Percentiles rank a stretch among this genome's conserved stretches.
These are phyloP conservation scores for Meriones unguiculatus DNA, from an alignment of 2,113 vertebrate genomes.

Conservation along the genomic window DNA sequence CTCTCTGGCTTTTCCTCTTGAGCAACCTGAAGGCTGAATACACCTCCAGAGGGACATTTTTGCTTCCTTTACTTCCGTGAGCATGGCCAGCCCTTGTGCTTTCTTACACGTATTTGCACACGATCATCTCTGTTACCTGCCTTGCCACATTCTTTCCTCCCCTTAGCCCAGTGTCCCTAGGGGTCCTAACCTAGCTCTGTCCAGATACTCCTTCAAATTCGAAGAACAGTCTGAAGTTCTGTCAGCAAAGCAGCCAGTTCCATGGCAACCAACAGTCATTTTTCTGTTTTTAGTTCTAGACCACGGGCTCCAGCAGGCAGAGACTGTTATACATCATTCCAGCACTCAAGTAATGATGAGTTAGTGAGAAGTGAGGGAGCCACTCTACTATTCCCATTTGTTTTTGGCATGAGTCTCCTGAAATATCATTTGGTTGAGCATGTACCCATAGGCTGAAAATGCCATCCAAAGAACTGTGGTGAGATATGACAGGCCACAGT, in stretches of 20 bases:
- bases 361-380: not conserved
- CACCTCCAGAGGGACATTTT: not conserved
- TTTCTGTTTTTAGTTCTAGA: not conserved
- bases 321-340: not conserved
- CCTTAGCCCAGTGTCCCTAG: not conserved
- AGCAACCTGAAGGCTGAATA: not conserved
- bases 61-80: not conserved
- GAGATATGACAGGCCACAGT: not conserved
- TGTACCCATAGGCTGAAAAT: not conserved
- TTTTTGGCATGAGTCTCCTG: constrained; percentile 19
- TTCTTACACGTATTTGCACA: not conserved
- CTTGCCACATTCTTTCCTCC: not conserved
- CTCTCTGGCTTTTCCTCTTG: not conserved
- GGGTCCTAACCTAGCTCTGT: not conserved
- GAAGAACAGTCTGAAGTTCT: not conserved
- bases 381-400: not conserved
- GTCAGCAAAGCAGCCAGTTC: not conserved
- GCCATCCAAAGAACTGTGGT: not conserved
- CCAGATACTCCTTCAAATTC: not conserved
- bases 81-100: not conserved
- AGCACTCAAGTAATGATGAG: not conserved
- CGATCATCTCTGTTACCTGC: not conserved
- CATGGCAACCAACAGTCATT: not conserved
- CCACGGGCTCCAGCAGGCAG: not conserved
- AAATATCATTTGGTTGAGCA: not conserved